phyloP scores from a whole-genome alignment of 2,113 vertebrate species.

The Mobula birostris region DNA sequence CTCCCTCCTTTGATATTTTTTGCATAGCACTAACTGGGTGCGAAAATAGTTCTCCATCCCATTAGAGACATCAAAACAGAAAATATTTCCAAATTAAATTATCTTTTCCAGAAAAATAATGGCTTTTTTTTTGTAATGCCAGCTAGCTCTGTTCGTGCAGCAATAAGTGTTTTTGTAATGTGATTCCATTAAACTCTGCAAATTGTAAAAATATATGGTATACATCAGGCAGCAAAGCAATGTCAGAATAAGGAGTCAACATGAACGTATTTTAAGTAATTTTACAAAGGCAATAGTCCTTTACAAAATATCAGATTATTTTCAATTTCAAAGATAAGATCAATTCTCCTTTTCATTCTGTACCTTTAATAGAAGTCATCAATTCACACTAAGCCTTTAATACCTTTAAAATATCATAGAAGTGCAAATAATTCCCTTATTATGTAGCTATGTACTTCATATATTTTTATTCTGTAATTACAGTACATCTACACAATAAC shows the following conservation, averaged over 20 bases:
- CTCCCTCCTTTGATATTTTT: background rate
- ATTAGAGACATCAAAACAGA: background rate
- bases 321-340: background rate
- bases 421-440: background rate
- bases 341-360: background rate
- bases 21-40: background rate
- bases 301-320: background rate
- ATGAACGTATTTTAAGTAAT: background rate
- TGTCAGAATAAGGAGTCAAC: background rate
- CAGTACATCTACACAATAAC: background rate
- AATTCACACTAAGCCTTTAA: background rate
- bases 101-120: constrained; percentile 1
- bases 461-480: background rate
- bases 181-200: background rate
- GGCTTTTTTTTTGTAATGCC: background rate
- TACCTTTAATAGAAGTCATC: background rate
- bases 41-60: background rate
- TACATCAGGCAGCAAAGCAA: background rate
- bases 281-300: background rate
- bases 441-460: background rate
- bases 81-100: constrained; percentile 12
- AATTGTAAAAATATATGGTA: background rate
- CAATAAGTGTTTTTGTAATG: constrained; percentile 17
- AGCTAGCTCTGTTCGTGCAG: background rate
- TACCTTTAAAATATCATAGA: background rate